Conservation (phyloP, 2,888 invertebrate species). For the Tinea semifulvella region DNA sequence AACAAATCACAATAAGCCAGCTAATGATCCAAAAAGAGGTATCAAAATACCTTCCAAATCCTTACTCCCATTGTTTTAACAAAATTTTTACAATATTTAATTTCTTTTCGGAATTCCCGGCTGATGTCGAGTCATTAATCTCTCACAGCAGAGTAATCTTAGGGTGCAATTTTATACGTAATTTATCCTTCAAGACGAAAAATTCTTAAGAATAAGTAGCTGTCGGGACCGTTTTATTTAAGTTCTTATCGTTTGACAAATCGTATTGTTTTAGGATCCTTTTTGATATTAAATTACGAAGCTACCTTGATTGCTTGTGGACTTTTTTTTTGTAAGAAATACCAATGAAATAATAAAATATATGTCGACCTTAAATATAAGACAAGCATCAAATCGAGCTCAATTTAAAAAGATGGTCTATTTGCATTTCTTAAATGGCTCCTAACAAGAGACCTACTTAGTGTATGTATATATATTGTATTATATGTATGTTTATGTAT, state of each 20-base stretch:
- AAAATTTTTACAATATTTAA: slow-evolving; percentile 13
- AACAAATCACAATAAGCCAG: neutral
- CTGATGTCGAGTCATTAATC: slow-evolving; percentile 14
- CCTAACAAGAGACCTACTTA: no score
- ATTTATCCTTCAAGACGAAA: slow-evolving; percentile 4
- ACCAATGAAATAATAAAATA: no score
- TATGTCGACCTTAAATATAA: no score
- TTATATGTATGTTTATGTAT: no score
- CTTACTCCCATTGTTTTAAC: slow-evolving; percentile 5
- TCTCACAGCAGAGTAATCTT: slow-evolving; percentile 10
- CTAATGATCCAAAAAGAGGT: neutral
- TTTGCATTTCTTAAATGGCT: no score
- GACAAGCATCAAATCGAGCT: no score
- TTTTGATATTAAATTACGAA: no score
- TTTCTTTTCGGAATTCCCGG: slow-evolving; percentile 12
- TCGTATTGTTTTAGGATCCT: neutral
- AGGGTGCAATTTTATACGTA: slow-evolving; percentile 12
- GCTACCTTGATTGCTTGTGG: no score
- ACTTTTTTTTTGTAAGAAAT: no score
- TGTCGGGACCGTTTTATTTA: neutral
- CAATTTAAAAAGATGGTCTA: no score
- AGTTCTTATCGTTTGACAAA: neutral
- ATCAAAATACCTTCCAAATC: neutral
- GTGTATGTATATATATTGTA: no score
- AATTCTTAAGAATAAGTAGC: slow-evolving; percentile 9